Evolutionary conservation across 2,888 invertebrate species (phyloP).

Genomic region (Camponotus fellah): DNA sequence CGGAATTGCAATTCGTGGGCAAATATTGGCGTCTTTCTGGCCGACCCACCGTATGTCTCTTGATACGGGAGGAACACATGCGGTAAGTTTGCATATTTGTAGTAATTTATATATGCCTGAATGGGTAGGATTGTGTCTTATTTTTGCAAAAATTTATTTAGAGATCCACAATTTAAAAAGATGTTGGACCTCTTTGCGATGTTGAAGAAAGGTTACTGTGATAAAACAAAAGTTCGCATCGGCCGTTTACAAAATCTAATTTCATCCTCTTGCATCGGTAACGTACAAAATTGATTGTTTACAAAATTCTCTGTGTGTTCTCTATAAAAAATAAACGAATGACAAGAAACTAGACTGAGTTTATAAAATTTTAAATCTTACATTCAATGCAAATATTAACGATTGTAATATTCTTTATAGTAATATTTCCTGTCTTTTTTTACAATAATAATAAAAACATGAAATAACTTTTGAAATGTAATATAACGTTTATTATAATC

Average conservation of each 20-base stretch:
- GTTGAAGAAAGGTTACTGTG: slow-evolving; percentile 98
- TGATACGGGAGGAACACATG: slow-evolving; percentile 98
- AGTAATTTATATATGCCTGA: background rate
- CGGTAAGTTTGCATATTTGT: slow-evolving; percentile 85
- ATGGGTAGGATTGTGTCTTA: background rate
- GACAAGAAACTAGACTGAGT: background rate
- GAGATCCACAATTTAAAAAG: slow-evolving; percentile 98
- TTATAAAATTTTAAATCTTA: background rate
- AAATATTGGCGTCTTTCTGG: slow-evolving; percentile 99
- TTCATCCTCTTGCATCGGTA: slow-evolving; percentile 98
- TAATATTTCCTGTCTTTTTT: slow-evolving; percentile 6
- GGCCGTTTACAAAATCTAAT: slow-evolving; percentile 98
- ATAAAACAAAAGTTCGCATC: slow-evolving; percentile 97
- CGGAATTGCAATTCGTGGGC: slow-evolving; percentile 98
- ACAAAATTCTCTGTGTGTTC: background rate
- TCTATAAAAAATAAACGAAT: background rate
- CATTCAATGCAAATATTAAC: background rate
- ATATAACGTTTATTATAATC: too few relatives aligned
- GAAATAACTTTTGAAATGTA: background rate
- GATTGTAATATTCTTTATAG: slow-evolving; percentile 12
- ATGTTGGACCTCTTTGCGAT: slow-evolving; percentile 98
- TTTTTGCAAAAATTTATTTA: slow-evolving; percentile 74
- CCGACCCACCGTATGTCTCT: slow-evolving; percentile 97
- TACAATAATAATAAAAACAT: slow-evolving; percentile 12
- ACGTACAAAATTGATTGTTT: slow-evolving; percentile 8